These are phyloP conservation scores for Julus scanicus DNA, from an alignment of 2,888 invertebrate genomes.

Conservation along the genomic window DNA sequence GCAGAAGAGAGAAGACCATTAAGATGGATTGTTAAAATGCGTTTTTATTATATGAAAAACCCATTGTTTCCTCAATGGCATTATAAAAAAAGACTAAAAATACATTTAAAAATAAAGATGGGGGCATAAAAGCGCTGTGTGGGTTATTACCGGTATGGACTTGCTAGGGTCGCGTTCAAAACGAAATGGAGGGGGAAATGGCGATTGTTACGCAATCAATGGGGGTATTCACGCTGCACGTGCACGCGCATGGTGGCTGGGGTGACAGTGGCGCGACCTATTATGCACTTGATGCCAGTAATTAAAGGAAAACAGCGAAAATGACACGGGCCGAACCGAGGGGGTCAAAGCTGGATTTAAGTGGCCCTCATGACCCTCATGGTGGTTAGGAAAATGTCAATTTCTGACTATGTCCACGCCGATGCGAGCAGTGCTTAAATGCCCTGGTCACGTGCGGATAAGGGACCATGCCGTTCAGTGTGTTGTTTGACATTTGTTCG, in stretches of 20 bases:
- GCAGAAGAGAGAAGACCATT: background rate
- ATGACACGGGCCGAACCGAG: background rate
- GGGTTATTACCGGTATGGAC: background rate
- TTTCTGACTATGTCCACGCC: background rate
- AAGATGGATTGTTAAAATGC: background rate
- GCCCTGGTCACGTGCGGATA: background rate
- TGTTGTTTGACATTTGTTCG: too few relatives aligned
- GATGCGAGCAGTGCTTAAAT: background rate
- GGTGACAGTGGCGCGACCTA: background rate
- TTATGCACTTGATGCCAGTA: slow-evolving; percentile 21
- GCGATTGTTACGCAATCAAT: background rate
- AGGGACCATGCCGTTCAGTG: background rate
- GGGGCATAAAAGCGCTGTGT: background rate
- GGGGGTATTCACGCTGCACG: slow-evolving; percentile 15
- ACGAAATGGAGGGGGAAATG: background rate
- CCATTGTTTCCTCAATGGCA: background rate
- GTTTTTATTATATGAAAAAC: background rate
- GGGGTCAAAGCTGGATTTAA: background rate
- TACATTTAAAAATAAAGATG: background rate
- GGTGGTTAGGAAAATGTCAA: slow-evolving; percentile 15
- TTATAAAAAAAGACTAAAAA: background rate
- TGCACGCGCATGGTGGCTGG: background rate
- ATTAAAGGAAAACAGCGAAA: slow-evolving; percentile 16
- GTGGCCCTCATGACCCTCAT: background rate
- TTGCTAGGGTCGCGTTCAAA: background rate